Percentiles rank a stretch among this genome's conserved stretches.
These are phyloP conservation scores for Synergus laeviventris DNA, from an alignment of 2,888 invertebrate species.

Conservation along the genomic window DNA sequence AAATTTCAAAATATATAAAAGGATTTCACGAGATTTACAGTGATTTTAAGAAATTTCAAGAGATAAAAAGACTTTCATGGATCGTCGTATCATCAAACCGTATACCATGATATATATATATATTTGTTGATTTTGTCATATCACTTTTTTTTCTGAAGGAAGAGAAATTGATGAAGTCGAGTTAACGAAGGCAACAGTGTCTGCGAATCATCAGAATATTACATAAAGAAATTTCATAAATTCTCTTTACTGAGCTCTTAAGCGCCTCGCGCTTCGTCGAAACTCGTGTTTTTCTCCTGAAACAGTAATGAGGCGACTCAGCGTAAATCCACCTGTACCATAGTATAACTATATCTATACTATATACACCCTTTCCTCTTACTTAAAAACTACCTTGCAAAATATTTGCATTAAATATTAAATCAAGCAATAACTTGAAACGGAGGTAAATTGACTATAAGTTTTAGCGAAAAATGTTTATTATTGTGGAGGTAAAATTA, in stretches of 20 bases:
- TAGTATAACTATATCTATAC: slow-evolving; percentile 22
- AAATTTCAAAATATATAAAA: no score
- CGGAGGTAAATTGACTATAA: no score
- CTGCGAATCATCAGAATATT: slow-evolving; percentile 74
- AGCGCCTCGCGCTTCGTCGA: slow-evolving; percentile 64
- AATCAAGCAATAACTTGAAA: background rate
- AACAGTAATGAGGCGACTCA: slow-evolving; percentile 71
- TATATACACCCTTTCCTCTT: slow-evolving; percentile 44
- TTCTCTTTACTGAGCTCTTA: slow-evolving; percentile 74
- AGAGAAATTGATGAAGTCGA: slow-evolving; percentile 49
- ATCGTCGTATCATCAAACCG: no score
- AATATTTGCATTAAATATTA: background rate
- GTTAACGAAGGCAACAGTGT: slow-evolving; percentile 55
- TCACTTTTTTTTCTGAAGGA: background rate
- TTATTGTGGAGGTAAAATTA: no score
- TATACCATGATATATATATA: no score
- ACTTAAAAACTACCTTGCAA: slow-evolving; percentile 44
- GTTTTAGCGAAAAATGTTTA: no score
- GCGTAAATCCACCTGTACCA: slow-evolving; percentile 61
- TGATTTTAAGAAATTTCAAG: no score
- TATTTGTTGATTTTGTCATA: background rate
- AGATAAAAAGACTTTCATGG: no score
- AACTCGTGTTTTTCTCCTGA: slow-evolving; percentile 72
- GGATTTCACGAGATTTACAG: no score
- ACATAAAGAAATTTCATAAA: slow-evolving; percentile 75